These are phyloP conservation scores for Sander lucioperca DNA, from an alignment of 2,113 vertebrate genomes.

Conservation along the genomic window DNA sequence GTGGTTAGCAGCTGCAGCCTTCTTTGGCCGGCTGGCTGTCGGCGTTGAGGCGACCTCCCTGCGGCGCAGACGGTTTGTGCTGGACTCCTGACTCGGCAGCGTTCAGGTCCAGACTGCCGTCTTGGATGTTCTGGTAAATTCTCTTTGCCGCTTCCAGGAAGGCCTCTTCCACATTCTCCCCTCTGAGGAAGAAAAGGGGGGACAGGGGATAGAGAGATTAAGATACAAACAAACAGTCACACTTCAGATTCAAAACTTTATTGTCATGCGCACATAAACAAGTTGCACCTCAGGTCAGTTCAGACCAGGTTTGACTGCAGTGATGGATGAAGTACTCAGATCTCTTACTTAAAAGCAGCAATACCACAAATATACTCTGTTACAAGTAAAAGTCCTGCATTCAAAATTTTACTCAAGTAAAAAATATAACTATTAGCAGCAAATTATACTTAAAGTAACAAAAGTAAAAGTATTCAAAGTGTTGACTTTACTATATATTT, in stretches of 20 bases:
- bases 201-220: neutral
- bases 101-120: conserved; percentile 97
- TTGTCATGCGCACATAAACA: neutral
- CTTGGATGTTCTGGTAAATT: conserved; percentile 99
- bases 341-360: too few species aligned
- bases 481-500: too few species aligned
- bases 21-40: conserved; percentile 95
- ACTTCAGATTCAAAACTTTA: neutral
- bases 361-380: too few species aligned
- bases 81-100: conserved; percentile 97
- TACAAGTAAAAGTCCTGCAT: too few species aligned
- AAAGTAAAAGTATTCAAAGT: too few species aligned
- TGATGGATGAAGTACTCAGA: too few species aligned
- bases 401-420: too few species aligned
- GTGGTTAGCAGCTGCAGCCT: conserved; percentile 95
- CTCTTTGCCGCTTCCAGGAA: conserved; percentile 98
- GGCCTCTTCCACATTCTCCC: conserved; percentile 97
- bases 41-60: conserved; percentile 92
- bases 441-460: too few species aligned
- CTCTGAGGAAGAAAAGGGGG: conserved; percentile 64
- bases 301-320: too few species aligned
- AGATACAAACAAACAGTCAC: neutral
- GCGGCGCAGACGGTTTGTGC: conserved; percentile 96
- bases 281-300: neutral
- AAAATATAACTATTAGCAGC: too few species aligned